Percentiles rank a stretch among this genome's conserved stretches.
These are phyloP conservation scores for Garra rufa DNA, from an alignment of 2,113 vertebrate species.

Conservation along the genomic window DNA sequence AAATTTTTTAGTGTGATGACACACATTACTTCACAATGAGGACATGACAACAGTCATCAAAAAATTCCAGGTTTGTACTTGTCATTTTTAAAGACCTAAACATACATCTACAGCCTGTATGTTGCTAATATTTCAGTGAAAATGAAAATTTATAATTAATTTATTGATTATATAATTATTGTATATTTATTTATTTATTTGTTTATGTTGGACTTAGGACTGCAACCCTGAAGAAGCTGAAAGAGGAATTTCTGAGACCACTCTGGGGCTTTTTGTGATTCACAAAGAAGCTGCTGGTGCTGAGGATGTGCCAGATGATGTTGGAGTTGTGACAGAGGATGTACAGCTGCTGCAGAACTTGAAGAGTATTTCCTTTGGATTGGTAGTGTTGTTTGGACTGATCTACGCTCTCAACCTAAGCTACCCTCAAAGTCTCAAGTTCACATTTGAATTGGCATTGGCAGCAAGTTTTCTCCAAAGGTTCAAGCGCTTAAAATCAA, in stretches of 20 bases:
- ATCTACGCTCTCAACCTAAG: slow-evolving; percentile 3
- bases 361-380: not conserved
- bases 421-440: slow-evolving; percentile 64
- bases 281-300: not conserved
- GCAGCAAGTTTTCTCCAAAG: not conserved
- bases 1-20: not conserved
- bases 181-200: not conserved
- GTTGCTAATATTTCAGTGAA: not conserved
- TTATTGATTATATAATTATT: not conserved
- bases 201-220: not conserved
- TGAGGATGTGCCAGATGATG: not conserved
- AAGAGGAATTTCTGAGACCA: not conserved
- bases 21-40: not conserved
- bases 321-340: not conserved
- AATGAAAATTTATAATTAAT: not conserved
- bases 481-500: slow-evolving; percentile 9
- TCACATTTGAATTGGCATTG: slow-evolving; percentile 39
- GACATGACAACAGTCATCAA: not conserved
- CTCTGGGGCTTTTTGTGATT: not conserved
- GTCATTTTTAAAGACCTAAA: not conserved
- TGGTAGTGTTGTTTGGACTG: not conserved
- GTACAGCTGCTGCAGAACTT: not conserved
- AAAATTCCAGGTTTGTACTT: not conserved
- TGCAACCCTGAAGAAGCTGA: slow-evolving; percentile 10
- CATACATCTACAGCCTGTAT: not conserved